phyloP scores from a whole-genome alignment of 2,888 invertebrate genomes.

The Onchidella celtica region DNA sequence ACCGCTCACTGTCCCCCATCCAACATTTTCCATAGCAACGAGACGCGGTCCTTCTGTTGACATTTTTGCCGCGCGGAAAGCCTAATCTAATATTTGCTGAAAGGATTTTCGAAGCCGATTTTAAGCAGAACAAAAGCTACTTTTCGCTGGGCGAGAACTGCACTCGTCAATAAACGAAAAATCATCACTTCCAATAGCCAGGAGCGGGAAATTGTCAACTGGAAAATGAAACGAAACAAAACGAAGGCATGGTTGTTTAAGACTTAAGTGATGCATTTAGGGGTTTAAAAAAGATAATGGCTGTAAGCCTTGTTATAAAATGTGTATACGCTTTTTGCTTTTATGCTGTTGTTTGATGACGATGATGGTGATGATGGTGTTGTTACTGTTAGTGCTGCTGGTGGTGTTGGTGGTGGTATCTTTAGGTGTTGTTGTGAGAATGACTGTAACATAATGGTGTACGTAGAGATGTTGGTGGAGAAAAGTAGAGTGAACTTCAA shows the following conservation, averaged over 20 bases:
- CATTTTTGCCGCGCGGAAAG: conserved; percentile 40
- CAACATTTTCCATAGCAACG: conserved; percentile 30
- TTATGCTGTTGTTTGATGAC: no score
- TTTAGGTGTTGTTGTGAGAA: no score
- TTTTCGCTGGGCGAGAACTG: conserved; percentile 35
- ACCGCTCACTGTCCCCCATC: conserved; percentile 18
- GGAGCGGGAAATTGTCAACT: conserved; percentile 30
- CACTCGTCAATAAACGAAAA: conserved; percentile 43
- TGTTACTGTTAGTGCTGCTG: no score
- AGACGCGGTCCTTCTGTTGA: conserved; percentile 30
- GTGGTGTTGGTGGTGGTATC: no score
- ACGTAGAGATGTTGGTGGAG: no score
- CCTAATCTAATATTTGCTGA: conserved; percentile 44
- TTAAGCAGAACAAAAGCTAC: conserved; percentile 39
- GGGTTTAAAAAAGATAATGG: no score
- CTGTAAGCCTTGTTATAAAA: no score
- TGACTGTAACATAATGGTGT: no score
- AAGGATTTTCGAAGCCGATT: conserved; percentile 45
- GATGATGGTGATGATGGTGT: no score
- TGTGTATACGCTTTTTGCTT: no score
- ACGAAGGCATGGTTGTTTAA: not conserved
- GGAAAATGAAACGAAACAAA: conserved; percentile 35
- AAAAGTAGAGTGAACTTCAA: no score
- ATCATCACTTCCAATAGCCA: conserved; percentile 41
- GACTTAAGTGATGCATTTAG: no score